Evolutionary conservation across 2,888 invertebrate genomes (phyloP).

Genomic region (Agonopterix arenella): DNA sequence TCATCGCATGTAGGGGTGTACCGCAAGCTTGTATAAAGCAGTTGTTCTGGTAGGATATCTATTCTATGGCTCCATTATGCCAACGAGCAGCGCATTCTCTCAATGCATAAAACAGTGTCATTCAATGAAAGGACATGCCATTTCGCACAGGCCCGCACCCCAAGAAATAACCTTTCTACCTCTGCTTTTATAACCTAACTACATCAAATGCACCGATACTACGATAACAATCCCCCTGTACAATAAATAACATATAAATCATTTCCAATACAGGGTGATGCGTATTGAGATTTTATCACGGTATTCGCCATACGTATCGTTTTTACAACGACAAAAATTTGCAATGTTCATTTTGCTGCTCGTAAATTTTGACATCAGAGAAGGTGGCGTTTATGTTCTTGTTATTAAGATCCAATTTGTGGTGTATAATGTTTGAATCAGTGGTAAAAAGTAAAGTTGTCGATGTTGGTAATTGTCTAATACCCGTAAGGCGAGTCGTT

Average conservation of each 20-base stretch:
- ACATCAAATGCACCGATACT: slow-evolving; percentile 15
- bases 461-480: slow-evolving; percentile 30
- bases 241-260: slow-evolving; percentile 49
- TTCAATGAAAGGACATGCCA: too few relatives aligned
- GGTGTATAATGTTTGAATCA: background rate
- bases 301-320: slow-evolving; percentile 43
- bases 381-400: too few relatives aligned
- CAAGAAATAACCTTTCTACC: too few relatives aligned
- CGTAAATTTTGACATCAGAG: background rate
- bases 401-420: too few relatives aligned
- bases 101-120: too few relatives aligned
- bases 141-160: too few relatives aligned
- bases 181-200: too few relatives aligned
- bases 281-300: slow-evolving; percentile 55
- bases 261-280: slow-evolving; percentile 33
- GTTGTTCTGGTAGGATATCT: too few relatives aligned
- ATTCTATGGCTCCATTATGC: too few relatives aligned
- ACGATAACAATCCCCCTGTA: slow-evolving; percentile 34
- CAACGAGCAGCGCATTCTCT: too few relatives aligned
- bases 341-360: background rate
- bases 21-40: too few relatives aligned
- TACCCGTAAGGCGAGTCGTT: slow-evolving; percentile 45
- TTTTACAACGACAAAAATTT: slow-evolving; percentile 31
- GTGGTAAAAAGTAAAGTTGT: background rate
- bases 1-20: too few relatives aligned